A percentile compares a stretch with the other conserved stretches of the same genome.
Evolutionary conservation across 2,888 invertebrate species (phyloP).

Genomic region (Anagyrus pseudococci): DNA sequence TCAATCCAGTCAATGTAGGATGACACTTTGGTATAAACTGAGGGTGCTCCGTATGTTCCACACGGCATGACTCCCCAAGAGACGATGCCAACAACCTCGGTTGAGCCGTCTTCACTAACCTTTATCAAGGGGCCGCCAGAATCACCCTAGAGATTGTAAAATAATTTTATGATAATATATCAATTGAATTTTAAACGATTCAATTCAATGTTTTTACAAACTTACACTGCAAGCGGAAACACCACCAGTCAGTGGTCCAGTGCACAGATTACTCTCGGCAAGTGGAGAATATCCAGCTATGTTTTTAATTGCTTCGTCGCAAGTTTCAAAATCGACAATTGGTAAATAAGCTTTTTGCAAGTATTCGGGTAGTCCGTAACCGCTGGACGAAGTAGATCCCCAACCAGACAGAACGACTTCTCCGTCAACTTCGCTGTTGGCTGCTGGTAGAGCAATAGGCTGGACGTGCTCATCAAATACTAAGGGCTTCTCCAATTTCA

Average conservation of each 20-base stretch:
- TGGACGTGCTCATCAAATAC: conserved; percentile 53
- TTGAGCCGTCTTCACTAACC: conserved; percentile 62
- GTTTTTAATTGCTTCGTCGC: conserved; percentile 43
- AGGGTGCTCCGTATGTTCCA: conserved; percentile 57
- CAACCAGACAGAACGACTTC: conserved; percentile 61
- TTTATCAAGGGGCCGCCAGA: conserved; percentile 66
- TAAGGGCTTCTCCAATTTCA: conserved; percentile 57
- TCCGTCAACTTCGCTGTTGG: conserved; percentile 47
- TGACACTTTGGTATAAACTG: conserved; percentile 61
- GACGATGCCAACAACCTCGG: conserved; percentile 71
- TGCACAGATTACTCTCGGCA: conserved; percentile 47
- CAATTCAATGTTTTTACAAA: background rate
- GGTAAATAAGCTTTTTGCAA: conserved; percentile 53
- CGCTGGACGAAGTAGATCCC: conserved; percentile 56
- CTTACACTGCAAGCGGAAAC: conserved; percentile 47
- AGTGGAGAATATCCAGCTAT: conserved; percentile 46
- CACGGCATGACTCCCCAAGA: conserved; percentile 63
- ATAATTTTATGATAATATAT: conserved; percentile 26
- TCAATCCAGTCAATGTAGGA: conserved; percentile 60
- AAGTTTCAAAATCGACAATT: conserved; percentile 46
- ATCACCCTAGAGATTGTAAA: conserved; percentile 61
- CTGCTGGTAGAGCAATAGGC: conserved; percentile 56
- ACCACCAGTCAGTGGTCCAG: conserved; percentile 44
- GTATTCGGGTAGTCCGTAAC: conserved; percentile 43
- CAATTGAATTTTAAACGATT: background rate